Base-by-base conservation (phyloP, 2,113 vertebrate species). In the human (Homo sapiens) region DNA sequence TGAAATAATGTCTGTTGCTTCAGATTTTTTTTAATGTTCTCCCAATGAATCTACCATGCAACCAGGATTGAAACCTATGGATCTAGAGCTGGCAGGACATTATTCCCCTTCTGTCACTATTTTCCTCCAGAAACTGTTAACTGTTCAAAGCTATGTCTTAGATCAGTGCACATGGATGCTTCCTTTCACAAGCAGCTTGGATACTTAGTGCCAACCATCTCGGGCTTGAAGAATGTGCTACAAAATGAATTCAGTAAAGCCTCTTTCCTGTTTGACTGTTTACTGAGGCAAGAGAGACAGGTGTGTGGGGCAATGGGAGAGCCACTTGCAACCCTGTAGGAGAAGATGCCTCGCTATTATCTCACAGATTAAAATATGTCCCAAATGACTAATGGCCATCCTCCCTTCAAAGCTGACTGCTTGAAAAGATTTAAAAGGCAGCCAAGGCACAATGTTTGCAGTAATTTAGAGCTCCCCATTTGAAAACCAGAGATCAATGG, bases 401-500 rank as follows among this genome's bases (percentile, higher is more conserved):
- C 1, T 94, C 48, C 59, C 30, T 84, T 97, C 95, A 87, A 82
- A 93, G n/a, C 2, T 76, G 38, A 70, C 72, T 94, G 55, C 57
- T 78, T 87, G 43, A 89, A 89, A 92, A 93, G 73, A 92, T 78
- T 83, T 95, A 89, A 93, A 95, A 96, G 27, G 48, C 70, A 93
- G 50, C 25, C 17, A n/a, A 83, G 38, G 57, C 43, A 92, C 38
- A 85, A 50, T 84, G 50, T 88, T 88, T 90, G 35, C 35, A 40
- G 55, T 94, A 84, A 96, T 97, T 97, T 96, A 76, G 89, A 86
- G 35, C 16, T 97, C 48, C 59, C 38, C 38, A 76, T 87, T 90
- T 95, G 93, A 61, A 96, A 97, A 85, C 0, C 70, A 59, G n/a
- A 68, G 25, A 93, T 95, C 89, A 86, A 40, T 94, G 89, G 25